Conservation (phyloP, 2,113 vertebrate species). For the Psilopogon haemacephalus region DNA sequence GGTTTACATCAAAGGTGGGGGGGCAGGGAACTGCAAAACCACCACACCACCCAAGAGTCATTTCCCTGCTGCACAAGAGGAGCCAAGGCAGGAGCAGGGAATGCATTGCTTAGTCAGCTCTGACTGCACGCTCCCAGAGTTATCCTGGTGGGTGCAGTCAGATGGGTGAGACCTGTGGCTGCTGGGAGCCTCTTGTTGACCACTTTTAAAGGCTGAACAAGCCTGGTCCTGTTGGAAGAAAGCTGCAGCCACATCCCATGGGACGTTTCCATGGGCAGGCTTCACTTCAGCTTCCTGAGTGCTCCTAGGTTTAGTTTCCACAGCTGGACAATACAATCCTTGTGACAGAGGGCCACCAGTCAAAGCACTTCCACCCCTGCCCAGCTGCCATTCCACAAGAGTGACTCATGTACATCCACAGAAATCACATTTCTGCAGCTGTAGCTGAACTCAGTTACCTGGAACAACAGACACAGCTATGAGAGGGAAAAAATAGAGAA, state of each 20-base stretch:
- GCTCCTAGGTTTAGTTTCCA: not conserved
- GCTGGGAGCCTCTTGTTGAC: not conserved
- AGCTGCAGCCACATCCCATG: not conserved
- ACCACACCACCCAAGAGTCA: not conserved
- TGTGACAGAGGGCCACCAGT: not conserved
- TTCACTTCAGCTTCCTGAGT: not conserved
- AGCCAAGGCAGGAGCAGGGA: not conserved
- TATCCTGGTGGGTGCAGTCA: not conserved
- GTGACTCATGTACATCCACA: not conserved
- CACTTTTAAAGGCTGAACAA: accelerated
- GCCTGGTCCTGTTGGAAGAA: not conserved
- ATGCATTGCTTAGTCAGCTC: accelerated
- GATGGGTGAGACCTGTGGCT: not conserved
- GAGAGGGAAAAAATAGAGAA: not conserved
- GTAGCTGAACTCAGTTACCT: not conserved
- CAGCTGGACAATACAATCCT: not conserved
- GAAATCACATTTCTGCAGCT: not conserved
- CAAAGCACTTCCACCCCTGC: not conserved
- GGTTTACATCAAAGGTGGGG: too few species aligned
- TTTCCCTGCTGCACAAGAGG: not conserved
- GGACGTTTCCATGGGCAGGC: not conserved
- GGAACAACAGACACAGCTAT: not conserved
- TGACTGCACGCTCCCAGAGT: not conserved
- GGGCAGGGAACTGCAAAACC: too few species aligned
- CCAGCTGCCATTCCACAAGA: not conserved